Base-by-base conservation (phyloP, 2,797 vertebrate genomes). In the Paratrypauchen microcephalus region DNA sequence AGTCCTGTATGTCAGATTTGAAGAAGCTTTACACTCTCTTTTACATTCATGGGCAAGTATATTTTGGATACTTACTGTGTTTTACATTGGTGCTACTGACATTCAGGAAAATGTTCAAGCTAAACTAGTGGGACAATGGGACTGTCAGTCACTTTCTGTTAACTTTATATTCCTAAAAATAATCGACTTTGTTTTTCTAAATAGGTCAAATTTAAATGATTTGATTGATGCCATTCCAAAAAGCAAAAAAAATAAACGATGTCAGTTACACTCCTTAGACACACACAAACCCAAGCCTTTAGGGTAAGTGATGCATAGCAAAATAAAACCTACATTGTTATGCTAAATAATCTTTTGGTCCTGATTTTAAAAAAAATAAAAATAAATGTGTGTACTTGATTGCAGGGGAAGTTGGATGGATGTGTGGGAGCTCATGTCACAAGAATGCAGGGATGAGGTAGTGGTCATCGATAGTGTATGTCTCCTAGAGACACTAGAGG, bases 201-300 rank as follows among this genome's bases (percentile, higher is more conserved):
- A 0, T 85, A 99, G 97, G 92, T 95, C 95, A 89, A 99, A 97
- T 92, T 90, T 99, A 85, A 98, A 97, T 82, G 94, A 95, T 71
- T 95, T 97, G 89, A 98, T 99, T 76, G 96, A 98, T 87, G 95
- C 96, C 81, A 99, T 99, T 94, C 97, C 98, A 69, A 99, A 97
- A 94, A 99, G 96, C 87, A 99, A 98, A 93, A 99, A 99, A 94
- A 99, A 99, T 91, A 98, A 98, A 85, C 94, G 97, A 79, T 99
- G 98, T 91, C 97, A 97, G 4, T 90, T 99, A 64, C 98, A 99
- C 94, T 99, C 97, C 81, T 91, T 99, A 92, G 97, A 99, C 88
- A 99, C 96, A 0, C 97, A 98, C 89, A 99, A 99, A 80, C 96
- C 96, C 70, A 99, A 97, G 90, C 97, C 96, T 82, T 88, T 98